phyloP scores from a whole-genome alignment of 2,888 invertebrate genomes.

The Hypolimnas misippus region DNA sequence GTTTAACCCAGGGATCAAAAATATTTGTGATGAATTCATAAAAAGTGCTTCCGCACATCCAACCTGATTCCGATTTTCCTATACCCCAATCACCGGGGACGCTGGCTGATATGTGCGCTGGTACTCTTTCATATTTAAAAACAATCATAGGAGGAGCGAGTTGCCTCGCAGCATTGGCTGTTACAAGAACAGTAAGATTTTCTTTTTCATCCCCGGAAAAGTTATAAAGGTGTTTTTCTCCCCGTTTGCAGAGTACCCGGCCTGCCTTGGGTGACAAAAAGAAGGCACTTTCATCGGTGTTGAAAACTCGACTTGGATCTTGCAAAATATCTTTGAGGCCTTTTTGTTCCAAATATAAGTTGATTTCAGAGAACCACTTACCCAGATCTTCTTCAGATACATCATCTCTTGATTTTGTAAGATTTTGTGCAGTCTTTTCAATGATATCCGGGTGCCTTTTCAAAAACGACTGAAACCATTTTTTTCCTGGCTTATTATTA shows the following conservation, averaged over 20 bases:
- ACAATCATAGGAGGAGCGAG: conserved; percentile 45
- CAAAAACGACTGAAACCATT: neutral
- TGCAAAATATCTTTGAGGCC: conserved; percentile 30
- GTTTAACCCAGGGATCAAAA: conserved; percentile 50
- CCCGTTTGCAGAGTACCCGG: conserved; percentile 51
- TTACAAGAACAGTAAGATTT: conserved; percentile 43
- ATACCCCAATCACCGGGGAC: conserved; percentile 43
- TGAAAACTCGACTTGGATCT: conserved; percentile 36
- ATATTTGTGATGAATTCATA: conserved; percentile 56
- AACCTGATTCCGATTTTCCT: conserved; percentile 51
- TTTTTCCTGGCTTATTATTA: no score
- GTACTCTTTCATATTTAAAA: conserved; percentile 29
- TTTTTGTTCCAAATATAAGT: conserved; percentile 46
- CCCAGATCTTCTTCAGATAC: conserved; percentile 30
- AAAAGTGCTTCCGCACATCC: conserved; percentile 55
- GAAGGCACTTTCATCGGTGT: conserved; percentile 56
- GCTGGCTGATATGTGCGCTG: conserved; percentile 34
- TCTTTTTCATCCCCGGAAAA: conserved; percentile 47
- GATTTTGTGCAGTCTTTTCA: neutral
- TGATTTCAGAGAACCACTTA: conserved; percentile 51
- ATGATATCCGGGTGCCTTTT: neutral
- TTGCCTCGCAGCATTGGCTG: conserved; percentile 44
- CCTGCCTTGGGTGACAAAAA: conserved; percentile 54
- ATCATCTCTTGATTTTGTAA: neutral
- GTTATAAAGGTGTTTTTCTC: conserved; percentile 46